phyloP scores from a whole-genome alignment of 2,797 vertebrate species.

The Diglossa cyanea region DNA sequence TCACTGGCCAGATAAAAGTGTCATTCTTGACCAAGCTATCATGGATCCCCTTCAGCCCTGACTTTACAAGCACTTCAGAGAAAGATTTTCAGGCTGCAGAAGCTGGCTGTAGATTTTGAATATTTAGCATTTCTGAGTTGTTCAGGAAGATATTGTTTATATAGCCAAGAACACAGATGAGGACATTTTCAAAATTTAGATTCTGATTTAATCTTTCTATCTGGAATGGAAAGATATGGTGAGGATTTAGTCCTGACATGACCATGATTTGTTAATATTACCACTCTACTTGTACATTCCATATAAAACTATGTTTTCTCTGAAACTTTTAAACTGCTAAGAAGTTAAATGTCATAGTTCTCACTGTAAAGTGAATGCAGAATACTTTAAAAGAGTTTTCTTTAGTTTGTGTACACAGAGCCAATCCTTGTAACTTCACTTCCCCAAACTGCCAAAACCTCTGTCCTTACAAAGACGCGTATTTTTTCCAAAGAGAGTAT shows the following conservation, averaged over 20 bases:
- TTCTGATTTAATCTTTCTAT: slow-evolving; percentile 21
- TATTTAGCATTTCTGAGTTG: background rate
- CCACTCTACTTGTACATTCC: background rate
- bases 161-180: background rate
- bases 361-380: background rate
- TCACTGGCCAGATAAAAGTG: background rate
- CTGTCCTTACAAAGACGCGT: background rate
- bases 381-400: background rate
- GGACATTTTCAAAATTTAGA: slow-evolving; percentile 12
- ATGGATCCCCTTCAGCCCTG: background rate
- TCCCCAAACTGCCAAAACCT: slow-evolving; percentile 24
- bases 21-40: background rate
- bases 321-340: background rate
- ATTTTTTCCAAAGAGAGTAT: slow-evolving; percentile 30
- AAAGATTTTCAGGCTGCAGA: background rate
- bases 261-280: background rate
- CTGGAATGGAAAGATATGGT: background rate
- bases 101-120: background rate
- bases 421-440: background rate
- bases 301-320: background rate
- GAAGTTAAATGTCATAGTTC: slow-evolving; percentile 1
- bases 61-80: background rate
- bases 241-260: background rate
- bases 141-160: background rate
- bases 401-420: background rate